Base-by-base conservation (phyloP, 2,797 vertebrate species). In the Rallus crepitans region DNA sequence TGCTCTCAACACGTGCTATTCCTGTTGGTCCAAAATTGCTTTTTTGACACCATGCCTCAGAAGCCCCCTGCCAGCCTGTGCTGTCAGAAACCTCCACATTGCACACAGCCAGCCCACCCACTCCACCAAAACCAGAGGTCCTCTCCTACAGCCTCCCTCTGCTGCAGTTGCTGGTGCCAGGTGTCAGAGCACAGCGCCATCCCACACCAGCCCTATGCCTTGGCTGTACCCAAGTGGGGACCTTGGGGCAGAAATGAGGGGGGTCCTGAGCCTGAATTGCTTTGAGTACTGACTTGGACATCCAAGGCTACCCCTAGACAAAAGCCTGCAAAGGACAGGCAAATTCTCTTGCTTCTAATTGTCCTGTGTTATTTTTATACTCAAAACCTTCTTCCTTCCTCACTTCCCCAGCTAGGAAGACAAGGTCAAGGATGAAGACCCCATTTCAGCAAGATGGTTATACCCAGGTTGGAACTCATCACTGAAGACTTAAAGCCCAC, bases 91-190 rank as follows among this genome's bases (percentile, higher is more conserved):
- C 4, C 25, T 40, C 37, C 15, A 1, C 2, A 6, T 13, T 6
- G 17, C 27, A 31, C 17, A 30, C 27, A 48, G 45, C 23, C 82
- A 83, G 53, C 57, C 40, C 63, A 55, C 65, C 53, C 28, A 3
- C 28, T 37, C 19, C 52, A 50, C 47, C 48, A 33, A 23, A 63
- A 50, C 23, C 10, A 9, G 42, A 66, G 42, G 20, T 24, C n/a
- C 15, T 61, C 47, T 66, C 68, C 57, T 24, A 17, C 0, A 1
- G 2, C 53, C 48, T 48, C 0, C 0, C 31, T 24, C 53, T 52
- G 64, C 68, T 57, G 50, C 0, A 0, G 25, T 12, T 77, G 60
- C 65, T 69, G 60, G 8, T 53, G 48, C n/a, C 42, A n/a, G 59
- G 9, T 4, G 1, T 8, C 33, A 56, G 23, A 81, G 33, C 70